Evolutionary conservation across 2,113 vertebrate species (phyloP), one percentile per base, ranked within the genome.

Genomic region (Calonectris borealis): DNA sequence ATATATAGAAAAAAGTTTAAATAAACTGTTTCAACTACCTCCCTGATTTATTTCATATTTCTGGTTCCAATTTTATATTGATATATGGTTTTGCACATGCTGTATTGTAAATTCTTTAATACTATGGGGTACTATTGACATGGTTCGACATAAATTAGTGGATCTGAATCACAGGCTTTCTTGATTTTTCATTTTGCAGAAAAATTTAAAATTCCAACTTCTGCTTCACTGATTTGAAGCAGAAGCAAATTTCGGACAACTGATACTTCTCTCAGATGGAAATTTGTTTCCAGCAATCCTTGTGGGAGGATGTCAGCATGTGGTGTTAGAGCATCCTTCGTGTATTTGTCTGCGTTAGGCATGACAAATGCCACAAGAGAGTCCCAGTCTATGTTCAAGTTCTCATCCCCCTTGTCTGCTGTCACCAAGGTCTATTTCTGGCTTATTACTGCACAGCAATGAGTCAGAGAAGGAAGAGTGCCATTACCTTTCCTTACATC

Each of bases 381-480:
- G 91, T 72, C 73, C 29, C 3, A 42, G 69, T 73, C 90, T 25
- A 1, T 55, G 79, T 78, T 93, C 20, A 54, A 32, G 84, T 87
- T 85, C 71, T 94, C 83, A 81, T 83, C 72, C 75, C 73, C 90
- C 55, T 62, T 58, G 18, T 93, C 75, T 90, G 90, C 85, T 97
- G 95, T 96, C 93, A 92, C 92, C 71, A 81, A 46, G 83, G 46
- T 88, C 95, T 96, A 86, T 96, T 96, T 97, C 83, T 96, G 93
- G 83, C 68, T 78, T 36, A 65, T 91, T 94, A 91, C 81, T 93
- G 89, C 95, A 95, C 52, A 38, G 89, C 69, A 87, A 80, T 96
- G 97, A 97, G 94, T 96, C 96, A 96, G 93, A 95, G 92, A 88
- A 95, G 93, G 95, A 94, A 90, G 91, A 91, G 89, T 89, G 95